These are phyloP conservation scores for Cnemophilus loriae DNA, from an alignment of 2,113 vertebrate species.

Conservation along the genomic window DNA sequence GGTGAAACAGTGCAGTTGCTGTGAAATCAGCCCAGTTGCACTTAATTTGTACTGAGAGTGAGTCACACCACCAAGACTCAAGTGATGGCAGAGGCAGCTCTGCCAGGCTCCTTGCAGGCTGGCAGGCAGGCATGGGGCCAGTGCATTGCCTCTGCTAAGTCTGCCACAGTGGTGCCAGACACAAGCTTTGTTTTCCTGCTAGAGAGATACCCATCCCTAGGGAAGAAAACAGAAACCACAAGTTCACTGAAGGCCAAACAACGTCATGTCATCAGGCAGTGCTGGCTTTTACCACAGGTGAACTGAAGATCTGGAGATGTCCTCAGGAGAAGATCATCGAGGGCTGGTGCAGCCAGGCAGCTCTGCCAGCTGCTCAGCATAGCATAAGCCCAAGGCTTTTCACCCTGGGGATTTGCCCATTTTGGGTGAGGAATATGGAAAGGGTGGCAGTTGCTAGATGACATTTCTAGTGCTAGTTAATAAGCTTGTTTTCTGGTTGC, in stretches of 20 bases:
- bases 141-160: neutral
- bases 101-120: neutral
- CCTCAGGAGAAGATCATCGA: accelerated
- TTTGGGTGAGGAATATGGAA: neutral
- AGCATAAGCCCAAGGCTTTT: neutral
- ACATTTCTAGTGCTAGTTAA: neutral
- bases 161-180: neutral
- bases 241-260: neutral
- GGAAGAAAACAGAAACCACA: neutral
- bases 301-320: neutral
- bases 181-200: neutral
- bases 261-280: accelerated
- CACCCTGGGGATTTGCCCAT: neutral
- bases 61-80: neutral
- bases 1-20: neutral
- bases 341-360: neutral
- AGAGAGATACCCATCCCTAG: neutral
- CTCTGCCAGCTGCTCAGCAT: neutral
- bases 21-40: neutral
- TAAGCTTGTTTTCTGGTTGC: slow-evolving; percentile 10
- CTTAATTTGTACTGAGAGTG: neutral
- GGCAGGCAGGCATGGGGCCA: neutral
- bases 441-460: neutral
- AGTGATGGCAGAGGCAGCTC: neutral
- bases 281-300: neutral